These are phyloP conservation scores for Adelges cooleyi DNA, from an alignment of 1,140 invertebrate genomes.

Conservation along the genomic window DNA sequence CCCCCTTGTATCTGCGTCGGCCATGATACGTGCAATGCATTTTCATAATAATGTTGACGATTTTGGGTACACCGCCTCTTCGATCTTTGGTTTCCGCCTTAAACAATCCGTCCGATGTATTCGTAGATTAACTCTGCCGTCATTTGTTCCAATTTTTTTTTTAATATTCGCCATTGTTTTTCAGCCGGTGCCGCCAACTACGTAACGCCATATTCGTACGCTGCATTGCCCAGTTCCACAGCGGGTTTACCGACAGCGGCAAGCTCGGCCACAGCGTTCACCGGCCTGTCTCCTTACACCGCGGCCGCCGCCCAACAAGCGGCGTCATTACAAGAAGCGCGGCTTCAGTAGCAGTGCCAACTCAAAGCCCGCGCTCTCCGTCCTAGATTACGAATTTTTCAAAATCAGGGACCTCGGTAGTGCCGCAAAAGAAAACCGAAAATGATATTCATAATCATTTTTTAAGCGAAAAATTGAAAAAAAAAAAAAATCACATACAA, in stretches of 20 bases:
- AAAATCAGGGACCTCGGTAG: slow-evolving; percentile 23
- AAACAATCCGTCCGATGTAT: too few species aligned
- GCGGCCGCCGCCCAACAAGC: slow-evolving; percentile 35
- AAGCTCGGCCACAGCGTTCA: slow-evolving; percentile 33
- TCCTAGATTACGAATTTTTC: slow-evolving; percentile 26
- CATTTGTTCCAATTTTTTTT: neutral
- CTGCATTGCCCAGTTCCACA: slow-evolving; percentile 33
- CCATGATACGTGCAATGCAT: too few species aligned
- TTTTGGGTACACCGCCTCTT: too few species aligned
- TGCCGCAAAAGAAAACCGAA: neutral
- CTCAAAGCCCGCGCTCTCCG: slow-evolving; percentile 22
- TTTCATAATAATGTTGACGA: too few species aligned
- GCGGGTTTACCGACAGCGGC: slow-evolving; percentile 33
- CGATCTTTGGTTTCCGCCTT: too few species aligned
- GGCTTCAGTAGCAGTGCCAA: slow-evolving; percentile 35
- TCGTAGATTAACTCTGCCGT: too few species aligned
- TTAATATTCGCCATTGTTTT: too few species aligned
- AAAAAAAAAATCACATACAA: neutral
- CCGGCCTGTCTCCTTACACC: slow-evolving; percentile 36
- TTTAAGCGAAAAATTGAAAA: neutral
- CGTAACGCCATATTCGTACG: slow-evolving; percentile 37
- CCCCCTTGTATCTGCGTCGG: too few species aligned
- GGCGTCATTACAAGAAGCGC: slow-evolving; percentile 36
- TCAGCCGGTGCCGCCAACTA: slow-evolving; percentile 36
- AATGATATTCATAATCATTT: too few species aligned